phyloP scores from a whole-genome alignment of 2,797 vertebrate genomes.

The Sphenopsis melanotis region DNA sequence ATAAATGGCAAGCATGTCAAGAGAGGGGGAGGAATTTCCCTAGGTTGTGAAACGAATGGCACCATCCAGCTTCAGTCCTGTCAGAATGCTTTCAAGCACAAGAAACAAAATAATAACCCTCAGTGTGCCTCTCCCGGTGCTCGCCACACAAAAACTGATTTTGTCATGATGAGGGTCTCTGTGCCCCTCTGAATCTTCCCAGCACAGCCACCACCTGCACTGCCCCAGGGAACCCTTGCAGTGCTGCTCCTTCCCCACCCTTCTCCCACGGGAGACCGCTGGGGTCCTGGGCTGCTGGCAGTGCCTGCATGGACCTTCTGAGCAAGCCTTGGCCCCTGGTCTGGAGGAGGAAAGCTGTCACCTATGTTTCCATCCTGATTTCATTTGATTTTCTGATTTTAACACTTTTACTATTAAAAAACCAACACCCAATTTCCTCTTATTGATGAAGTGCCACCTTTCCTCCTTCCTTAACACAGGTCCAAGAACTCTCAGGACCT shows the following conservation, averaged over 20 bases:
- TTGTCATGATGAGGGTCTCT: fast-evolving
- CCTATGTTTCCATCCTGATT: background rate
- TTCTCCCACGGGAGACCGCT: fast-evolving
- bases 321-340: background rate
- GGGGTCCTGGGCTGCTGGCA: background rate
- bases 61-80: background rate
- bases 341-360: background rate
- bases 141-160: fast-evolving
- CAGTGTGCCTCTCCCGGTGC: fast-evolving
- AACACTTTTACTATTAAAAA: background rate
- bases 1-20: background rate
- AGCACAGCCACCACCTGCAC: background rate
- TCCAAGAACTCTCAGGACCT: background rate
- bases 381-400: background rate
- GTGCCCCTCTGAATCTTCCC: background rate
- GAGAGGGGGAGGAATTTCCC: background rate
- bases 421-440: fast-evolving
- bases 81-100: background rate
- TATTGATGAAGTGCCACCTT: background rate
- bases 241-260: background rate
- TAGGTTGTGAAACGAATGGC: background rate
- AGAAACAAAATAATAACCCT: background rate
- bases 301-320: background rate
- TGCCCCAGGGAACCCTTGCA: fast-evolving
- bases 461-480: background rate